These are phyloP conservation scores for Caenorhabditis briggsae DNA, from an alignment of 1,140 invertebrate genomes.

Conservation along the genomic window DNA sequence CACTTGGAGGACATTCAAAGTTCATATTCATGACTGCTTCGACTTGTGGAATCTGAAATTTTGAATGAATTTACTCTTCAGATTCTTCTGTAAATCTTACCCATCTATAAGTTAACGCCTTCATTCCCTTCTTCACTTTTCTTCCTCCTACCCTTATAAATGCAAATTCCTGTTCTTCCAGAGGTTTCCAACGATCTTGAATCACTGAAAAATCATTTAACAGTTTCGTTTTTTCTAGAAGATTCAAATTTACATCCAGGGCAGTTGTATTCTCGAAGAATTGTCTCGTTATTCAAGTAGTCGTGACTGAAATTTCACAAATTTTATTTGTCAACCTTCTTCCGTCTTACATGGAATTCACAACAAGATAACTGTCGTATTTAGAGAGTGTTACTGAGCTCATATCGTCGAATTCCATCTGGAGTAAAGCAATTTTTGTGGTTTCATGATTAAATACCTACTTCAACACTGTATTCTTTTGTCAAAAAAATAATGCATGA, in stretches of 20 bases:
- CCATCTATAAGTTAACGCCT: slow-evolving; percentile 27
- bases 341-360: neutral
- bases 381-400: neutral
- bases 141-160: neutral
- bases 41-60: neutral
- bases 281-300: neutral
- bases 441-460: neutral
- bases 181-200: neutral
- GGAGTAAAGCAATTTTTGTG: neutral
- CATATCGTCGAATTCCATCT: slow-evolving; percentile 39
- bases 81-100: neutral
- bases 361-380: slow-evolving; percentile 12
- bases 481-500: slow-evolving; percentile 16
- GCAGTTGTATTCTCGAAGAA: slow-evolving; percentile 24
- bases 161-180: neutral
- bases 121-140: neutral
- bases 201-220: neutral
- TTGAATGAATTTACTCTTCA: neutral
- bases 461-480: neutral
- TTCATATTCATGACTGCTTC: slow-evolving; percentile 24
- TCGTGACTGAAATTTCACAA: neutral
- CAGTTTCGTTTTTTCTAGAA: neutral
- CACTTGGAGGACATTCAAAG: slow-evolving; percentile 28
- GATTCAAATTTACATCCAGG: slow-evolving; percentile 9
- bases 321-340: too few species aligned